phyloP scores from a whole-genome alignment of 2,113 vertebrate genomes.

The Boulengeromyrus knoepffleri region DNA sequence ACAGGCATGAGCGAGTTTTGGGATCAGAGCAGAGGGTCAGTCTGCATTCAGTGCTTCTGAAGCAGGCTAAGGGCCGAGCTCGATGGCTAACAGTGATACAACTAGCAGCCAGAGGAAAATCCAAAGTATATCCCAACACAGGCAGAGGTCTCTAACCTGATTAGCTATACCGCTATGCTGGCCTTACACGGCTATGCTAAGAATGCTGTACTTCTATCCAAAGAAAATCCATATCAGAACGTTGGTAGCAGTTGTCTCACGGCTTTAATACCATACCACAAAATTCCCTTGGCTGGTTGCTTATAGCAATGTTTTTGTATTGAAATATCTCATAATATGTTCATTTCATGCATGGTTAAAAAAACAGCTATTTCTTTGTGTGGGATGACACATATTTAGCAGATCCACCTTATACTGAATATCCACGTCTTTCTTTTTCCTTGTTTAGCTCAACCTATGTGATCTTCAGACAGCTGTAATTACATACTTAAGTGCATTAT shows the following conservation, averaged over 20 bases:
- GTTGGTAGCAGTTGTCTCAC: background rate
- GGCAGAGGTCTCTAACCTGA: background rate
- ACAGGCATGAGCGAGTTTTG: background rate
- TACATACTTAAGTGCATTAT: slow-evolving; percentile 54
- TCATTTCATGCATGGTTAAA: background rate
- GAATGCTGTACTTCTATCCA: background rate
- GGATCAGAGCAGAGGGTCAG: background rate
- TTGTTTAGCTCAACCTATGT: slow-evolving; percentile 41
- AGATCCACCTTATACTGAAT: slow-evolving; percentile 18
- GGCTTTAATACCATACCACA: background rate
- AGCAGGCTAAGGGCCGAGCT: background rate
- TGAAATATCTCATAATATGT: background rate
- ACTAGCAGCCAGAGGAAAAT: background rate
- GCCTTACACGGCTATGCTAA: background rate
- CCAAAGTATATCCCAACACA: background rate
- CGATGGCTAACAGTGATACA: background rate
- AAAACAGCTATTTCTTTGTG: background rate
- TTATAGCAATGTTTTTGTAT: background rate
- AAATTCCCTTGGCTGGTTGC: background rate
- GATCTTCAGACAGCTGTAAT: slow-evolving; percentile 59
- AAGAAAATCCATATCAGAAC: background rate
- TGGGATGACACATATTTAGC: slow-evolving; percentile 2
- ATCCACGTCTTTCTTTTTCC: slow-evolving; percentile 25
- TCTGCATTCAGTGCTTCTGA: background rate
- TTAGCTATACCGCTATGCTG: background rate